phyloP scores from a whole-genome alignment of 2,113 vertebrate genomes.

The Burhinus oedicnemus region DNA sequence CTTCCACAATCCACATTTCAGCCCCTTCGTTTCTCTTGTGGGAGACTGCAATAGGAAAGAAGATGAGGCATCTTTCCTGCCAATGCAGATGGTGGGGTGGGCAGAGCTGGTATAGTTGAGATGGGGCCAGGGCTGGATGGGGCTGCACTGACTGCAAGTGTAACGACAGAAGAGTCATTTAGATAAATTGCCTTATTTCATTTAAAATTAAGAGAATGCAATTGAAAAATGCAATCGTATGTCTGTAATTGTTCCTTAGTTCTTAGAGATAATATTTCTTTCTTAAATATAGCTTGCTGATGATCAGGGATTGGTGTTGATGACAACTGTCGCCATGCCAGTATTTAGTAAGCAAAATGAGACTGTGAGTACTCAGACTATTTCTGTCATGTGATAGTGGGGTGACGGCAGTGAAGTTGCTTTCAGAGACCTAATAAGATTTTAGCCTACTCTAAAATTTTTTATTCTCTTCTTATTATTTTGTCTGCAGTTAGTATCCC shows the following conservation, averaged over 20 bases:
- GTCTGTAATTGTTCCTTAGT: background rate
- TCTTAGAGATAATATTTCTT: constrained; percentile 35
- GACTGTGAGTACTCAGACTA: constrained; percentile 87
- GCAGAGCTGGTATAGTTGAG: background rate
- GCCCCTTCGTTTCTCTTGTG: background rate
- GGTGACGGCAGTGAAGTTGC: background rate
- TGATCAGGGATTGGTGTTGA: constrained; percentile 89
- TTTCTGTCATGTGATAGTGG: background rate
- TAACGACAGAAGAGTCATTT: background rate
- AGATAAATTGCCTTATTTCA: background rate
- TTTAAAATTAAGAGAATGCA: background rate
- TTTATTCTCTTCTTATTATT: background rate
- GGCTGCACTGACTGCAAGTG: background rate
- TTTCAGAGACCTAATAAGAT: background rate
- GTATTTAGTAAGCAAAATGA: constrained; percentile 99
- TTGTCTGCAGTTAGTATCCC: background rate
- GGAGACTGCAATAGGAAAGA: background rate
- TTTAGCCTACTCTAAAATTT: background rate
- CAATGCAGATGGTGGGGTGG: background rate
- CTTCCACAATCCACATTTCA: background rate
- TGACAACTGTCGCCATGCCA: constrained; percentile 99
- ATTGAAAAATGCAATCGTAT: background rate
- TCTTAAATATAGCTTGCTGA: constrained; percentile 85
- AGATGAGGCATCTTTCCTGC: background rate
- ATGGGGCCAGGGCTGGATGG: background rate